Evolutionary conservation across 2,113 vertebrate species (phyloP).

Genomic region (Rhabdornis inornatus): DNA sequence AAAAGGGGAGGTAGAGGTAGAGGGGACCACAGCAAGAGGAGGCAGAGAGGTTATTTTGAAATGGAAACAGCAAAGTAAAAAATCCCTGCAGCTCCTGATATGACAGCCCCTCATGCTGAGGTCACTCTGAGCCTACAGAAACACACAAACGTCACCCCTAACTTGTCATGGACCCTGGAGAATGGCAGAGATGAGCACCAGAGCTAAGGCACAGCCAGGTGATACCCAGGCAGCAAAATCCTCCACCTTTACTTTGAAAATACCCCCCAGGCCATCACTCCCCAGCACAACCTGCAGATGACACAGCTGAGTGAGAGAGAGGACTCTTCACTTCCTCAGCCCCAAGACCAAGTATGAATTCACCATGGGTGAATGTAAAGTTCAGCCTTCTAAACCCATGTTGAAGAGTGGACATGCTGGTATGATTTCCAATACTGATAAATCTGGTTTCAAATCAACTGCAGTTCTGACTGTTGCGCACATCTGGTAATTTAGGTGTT

Average conservation of each 20-base stretch:
- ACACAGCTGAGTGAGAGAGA: background rate
- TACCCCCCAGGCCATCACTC: accelerated
- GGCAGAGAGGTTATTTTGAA: background rate
- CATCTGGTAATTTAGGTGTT: background rate
- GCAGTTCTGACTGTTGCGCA: background rate
- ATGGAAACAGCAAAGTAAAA: background rate
- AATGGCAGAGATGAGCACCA: background rate
- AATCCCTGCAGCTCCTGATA: background rate
- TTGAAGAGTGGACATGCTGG: background rate
- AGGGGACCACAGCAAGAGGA: background rate
- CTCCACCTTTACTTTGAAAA: background rate
- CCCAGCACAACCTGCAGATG: background rate
- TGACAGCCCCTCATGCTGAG: background rate
- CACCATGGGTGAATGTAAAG: background rate
- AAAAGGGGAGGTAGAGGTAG: accelerated
- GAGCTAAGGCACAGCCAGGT: background rate
- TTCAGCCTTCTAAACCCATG: background rate
- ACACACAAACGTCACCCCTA: background rate
- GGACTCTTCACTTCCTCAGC: background rate
- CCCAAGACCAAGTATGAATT: background rate
- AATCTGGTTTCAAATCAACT: constrained; percentile 9
- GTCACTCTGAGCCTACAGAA: background rate
- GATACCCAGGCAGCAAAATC: background rate
- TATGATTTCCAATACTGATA: background rate
- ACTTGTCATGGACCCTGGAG: background rate